Evolutionary conservation across 2,888 invertebrate genomes (phyloP).

Genomic region (Drosophila kambysellisi): DNA sequence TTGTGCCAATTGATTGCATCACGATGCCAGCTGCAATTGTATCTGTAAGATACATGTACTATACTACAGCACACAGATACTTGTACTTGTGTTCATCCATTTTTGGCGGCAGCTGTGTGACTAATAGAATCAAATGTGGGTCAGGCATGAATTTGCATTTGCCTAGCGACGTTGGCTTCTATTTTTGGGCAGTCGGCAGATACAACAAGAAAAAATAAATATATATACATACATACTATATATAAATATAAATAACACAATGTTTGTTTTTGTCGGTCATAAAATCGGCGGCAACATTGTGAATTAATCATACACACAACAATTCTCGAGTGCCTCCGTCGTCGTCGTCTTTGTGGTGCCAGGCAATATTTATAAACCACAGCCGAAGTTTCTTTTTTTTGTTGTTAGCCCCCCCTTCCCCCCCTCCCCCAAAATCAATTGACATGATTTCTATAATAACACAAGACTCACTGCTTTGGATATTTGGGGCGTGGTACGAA

Average conservation of each 20-base stretch:
- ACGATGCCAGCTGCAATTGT: constrained; percentile 49
- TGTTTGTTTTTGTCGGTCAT: constrained; percentile 55
- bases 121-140: constrained; percentile 77
- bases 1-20: constrained; percentile 61
- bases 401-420: constrained; percentile 22
- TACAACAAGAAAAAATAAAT: constrained; percentile 30
- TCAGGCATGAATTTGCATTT: constrained; percentile 78
- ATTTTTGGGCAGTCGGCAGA: constrained; percentile 64
- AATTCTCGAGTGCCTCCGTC: constrained; percentile 48
- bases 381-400: constrained; percentile 1
- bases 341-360: constrained; percentile 48
- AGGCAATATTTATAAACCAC: constrained; percentile 43
- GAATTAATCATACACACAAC: constrained; percentile 68
- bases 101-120: constrained; percentile 66
- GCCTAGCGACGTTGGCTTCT: constrained; percentile 55
- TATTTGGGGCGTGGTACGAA: constrained; percentile 73
- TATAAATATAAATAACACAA: constrained; percentile 32
- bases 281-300: constrained; percentile 73
- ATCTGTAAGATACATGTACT: constrained; percentile 12
- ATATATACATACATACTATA: neutral
- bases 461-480: constrained; percentile 10
- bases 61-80: constrained; percentile 4
- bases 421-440: constrained; percentile 65
- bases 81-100: constrained; percentile 36
- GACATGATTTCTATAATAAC: constrained; percentile 70